Evolutionary conservation across 1,140 invertebrate species (phyloP).

Genomic region (Drosophila nigrodunni): DNA sequence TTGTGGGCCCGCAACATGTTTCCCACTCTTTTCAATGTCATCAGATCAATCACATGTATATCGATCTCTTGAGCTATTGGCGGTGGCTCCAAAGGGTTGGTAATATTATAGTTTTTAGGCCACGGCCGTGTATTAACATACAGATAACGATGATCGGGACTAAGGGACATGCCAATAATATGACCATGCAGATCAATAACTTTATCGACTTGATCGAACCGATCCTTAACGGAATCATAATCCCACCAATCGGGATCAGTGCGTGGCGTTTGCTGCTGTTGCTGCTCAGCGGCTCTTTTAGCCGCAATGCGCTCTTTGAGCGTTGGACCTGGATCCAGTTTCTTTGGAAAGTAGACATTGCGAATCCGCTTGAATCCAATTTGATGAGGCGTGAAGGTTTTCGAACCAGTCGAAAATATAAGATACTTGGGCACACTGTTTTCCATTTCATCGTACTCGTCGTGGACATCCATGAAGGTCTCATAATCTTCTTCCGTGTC

Average conservation of each 20-base stretch:
- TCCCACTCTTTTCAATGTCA: conserved; percentile 91
- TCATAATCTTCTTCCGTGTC: conserved; percentile 73
- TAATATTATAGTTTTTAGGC: conserved; percentile 92
- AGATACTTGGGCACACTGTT: conserved; percentile 88
- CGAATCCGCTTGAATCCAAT: conserved; percentile 94
- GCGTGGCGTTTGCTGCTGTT: conserved; percentile 83
- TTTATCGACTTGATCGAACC: conserved; percentile 92
- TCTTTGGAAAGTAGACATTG: conserved; percentile 89
- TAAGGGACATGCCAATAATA: conserved; percentile 95
- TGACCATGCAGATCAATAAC: conserved; percentile 95
- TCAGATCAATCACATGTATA: conserved; percentile 94
- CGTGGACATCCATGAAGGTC: conserved; percentile 46
- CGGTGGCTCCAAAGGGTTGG: conserved; percentile 92
- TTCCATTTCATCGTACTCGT: conserved; percentile 85
- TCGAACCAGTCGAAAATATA: conserved; percentile 94
- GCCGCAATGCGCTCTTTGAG: conserved; percentile 89
- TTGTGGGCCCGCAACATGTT: conserved; percentile 93
- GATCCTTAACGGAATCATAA: conserved; percentile 89
- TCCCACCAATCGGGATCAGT: conserved; percentile 89
- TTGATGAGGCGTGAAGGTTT: conserved; percentile 95
- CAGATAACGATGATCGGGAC: conserved; percentile 93
- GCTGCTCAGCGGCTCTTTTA: conserved; percentile 85
- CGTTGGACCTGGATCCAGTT: conserved; percentile 89
- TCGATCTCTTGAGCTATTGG: conserved; percentile 97
- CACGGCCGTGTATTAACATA: conserved; percentile 95